Percentiles rank a stretch among this genome's conserved stretches.
These are phyloP conservation scores for Drosophila fuyamai DNA, from an alignment of 1,140 invertebrate genomes.

Conservation along the genomic window DNA sequence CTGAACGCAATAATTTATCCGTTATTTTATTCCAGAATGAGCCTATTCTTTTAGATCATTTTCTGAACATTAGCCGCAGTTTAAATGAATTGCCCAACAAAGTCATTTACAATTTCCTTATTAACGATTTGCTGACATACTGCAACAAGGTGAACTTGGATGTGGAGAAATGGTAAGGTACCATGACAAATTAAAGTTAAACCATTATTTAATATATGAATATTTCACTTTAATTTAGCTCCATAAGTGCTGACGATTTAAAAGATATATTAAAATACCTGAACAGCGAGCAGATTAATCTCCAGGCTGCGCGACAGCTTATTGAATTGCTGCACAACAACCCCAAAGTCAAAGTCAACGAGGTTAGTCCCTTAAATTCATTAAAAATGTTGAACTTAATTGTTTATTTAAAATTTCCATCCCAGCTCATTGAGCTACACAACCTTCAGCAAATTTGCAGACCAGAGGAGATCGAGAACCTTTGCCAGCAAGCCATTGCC, in stretches of 20 bases:
- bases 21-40: constrained; percentile 87
- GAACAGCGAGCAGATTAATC: constrained; percentile 87
- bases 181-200: not conserved
- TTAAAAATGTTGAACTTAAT: constrained; percentile 12
- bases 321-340: constrained; percentile 84
- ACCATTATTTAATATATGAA: not conserved
- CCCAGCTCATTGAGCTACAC: constrained; percentile 87
- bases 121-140: constrained; percentile 88
- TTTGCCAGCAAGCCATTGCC: constrained; percentile 88
- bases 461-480: constrained; percentile 86
- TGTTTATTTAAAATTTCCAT: not conserved
- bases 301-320: constrained; percentile 84
- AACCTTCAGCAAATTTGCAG: constrained; percentile 89
- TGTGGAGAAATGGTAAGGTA: constrained; percentile 85
- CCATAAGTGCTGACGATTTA: constrained; percentile 85
- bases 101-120: constrained; percentile 88
- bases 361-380: constrained; percentile 32
- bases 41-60: constrained; percentile 87
- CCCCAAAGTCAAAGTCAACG: constrained; percentile 84
- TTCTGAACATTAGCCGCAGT: constrained; percentile 86
- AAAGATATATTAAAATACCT: constrained; percentile 88
- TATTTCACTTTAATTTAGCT: constrained; percentile 20
- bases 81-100: constrained; percentile 86
- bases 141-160: constrained; percentile 88
- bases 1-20: not conserved